These are phyloP conservation scores for Campoplex capitator DNA, from an alignment of 2,888 invertebrate species.

Conservation along the genomic window DNA sequence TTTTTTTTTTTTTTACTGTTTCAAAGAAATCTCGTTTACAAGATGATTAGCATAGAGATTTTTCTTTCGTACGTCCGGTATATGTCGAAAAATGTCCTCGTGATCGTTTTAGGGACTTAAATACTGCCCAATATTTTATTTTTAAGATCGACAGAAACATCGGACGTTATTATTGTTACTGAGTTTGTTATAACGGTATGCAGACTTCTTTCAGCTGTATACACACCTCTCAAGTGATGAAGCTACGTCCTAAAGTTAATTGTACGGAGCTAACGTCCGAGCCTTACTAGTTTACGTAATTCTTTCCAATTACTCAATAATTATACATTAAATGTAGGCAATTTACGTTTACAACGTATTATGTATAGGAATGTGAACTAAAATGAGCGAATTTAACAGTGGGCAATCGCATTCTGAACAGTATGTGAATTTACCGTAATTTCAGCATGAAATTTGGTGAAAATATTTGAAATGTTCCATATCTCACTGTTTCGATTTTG, in stretches of 20 bases:
- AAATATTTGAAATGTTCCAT: not conserved
- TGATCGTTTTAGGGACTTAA: constrained; percentile 37
- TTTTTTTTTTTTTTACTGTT: constrained; percentile 14
- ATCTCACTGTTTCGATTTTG: not conserved
- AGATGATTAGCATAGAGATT: not conserved
- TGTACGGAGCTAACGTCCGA: constrained; percentile 70
- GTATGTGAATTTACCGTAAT: constrained; percentile 17
- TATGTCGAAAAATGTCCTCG: constrained; percentile 10
- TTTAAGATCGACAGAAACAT: constrained; percentile 39
- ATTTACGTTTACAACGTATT: constrained; percentile 1
- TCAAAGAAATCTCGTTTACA: constrained; percentile 18
- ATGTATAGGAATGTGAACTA: not conserved
- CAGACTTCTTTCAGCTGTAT: not conserved
- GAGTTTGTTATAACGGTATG: not conserved
- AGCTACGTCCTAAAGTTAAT: constrained; percentile 76
- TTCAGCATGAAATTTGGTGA: constrained; percentile 31
- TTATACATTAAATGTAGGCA: not conserved
- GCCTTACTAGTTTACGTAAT: constrained; percentile 80
- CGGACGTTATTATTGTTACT: constrained; percentile 11
- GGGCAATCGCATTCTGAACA: constrained; percentile 33
- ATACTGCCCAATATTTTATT: constrained; percentile 52
- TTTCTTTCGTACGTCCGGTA: constrained; percentile 25
- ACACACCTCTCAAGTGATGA: constrained; percentile 73
- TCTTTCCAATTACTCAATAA: constrained; percentile 10
- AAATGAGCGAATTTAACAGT: constrained; percentile 24